Evolutionary conservation across 2,888 invertebrate genomes (phyloP).

Genomic region (Dryadula phaetusa): DNA sequence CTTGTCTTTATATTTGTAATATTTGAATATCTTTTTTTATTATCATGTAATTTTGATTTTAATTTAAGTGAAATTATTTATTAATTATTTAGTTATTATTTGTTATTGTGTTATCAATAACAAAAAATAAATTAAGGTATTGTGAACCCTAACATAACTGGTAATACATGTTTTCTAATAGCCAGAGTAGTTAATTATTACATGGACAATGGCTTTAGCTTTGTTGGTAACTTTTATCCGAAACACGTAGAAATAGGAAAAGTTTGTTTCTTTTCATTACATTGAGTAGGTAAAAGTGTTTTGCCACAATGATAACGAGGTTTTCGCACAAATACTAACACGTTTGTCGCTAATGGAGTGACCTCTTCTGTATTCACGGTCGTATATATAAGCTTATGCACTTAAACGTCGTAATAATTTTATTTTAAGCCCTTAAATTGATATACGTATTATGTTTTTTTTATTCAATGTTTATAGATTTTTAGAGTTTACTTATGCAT

Average conservation of each 20-base stretch:
- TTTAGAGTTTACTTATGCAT: too few species aligned
- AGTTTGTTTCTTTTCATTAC: conserved; percentile 31
- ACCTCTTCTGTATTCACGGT: conserved; percentile 31
- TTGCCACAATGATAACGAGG: conserved; percentile 58
- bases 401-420: neutral
- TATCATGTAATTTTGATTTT: too few species aligned
- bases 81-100: too few species aligned
- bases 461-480: too few species aligned
- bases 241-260: conserved; percentile 17
- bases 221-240: conserved; percentile 3
- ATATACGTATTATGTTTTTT: too few species aligned
- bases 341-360: conserved; percentile 55
- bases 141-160: neutral
- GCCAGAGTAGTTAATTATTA: neutral
- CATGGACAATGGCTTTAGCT: neutral
- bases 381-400: conserved; percentile 15
- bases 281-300: conserved; percentile 34
- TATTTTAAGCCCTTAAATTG: neutral
- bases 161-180: neutral
- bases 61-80: too few species aligned
- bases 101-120: neutral
- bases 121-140: too few species aligned
- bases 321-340: conserved; percentile 66
- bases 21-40: too few species aligned
- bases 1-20: neutral